These are phyloP conservation scores for Allygus modestus DNA, from an alignment of 2,888 invertebrate species.

Conservation along the genomic window DNA sequence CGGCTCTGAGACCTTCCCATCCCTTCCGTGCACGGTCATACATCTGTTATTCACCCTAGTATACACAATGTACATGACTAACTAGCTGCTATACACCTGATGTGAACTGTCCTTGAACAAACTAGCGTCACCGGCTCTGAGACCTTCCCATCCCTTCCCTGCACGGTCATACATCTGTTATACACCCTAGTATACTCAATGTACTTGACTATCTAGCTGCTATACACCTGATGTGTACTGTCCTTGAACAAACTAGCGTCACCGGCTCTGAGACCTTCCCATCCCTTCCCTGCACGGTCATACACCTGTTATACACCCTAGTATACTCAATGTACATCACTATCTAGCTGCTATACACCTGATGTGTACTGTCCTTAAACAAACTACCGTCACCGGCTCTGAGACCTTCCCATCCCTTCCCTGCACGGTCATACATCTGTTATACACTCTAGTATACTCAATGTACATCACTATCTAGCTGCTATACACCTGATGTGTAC, in stretches of 20 bases:
- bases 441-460: too few relatives aligned
- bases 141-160: slow-evolving; percentile 7
- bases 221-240: background rate
- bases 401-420: slow-evolving; percentile 2
- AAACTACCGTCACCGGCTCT: background rate
- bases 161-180: background rate
- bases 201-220: background rate
- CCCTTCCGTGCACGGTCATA: background rate
- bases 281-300: background rate
- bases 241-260: background rate
- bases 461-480: too few relatives aligned
- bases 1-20: slow-evolving; percentile 13
- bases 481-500: too few relatives aligned
- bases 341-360: too few relatives aligned
- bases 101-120: background rate
- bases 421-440: too few relatives aligned
- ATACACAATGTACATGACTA: background rate
- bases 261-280: slow-evolving; percentile 4
- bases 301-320: background rate
- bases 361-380: background rate
- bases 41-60: background rate
- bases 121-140: background rate
- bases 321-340: background rate
- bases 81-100: background rate
- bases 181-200: background rate